These are phyloP conservation scores for Drosophila serrata DNA, from an alignment of 1,140 invertebrate genomes.

Conservation along the genomic window DNA sequence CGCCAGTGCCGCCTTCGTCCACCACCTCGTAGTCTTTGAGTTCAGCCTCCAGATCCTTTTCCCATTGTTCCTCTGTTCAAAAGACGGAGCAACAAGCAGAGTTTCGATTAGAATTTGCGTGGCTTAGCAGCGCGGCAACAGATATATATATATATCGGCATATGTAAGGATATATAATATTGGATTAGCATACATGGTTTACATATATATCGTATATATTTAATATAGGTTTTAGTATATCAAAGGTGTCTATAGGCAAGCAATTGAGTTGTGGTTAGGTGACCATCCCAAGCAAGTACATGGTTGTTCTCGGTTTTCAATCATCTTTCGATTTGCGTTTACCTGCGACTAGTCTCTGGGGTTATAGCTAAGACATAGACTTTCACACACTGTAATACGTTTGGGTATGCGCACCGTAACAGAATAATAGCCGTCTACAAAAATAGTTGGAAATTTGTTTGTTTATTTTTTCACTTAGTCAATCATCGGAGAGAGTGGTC, in stretches of 20 bases:
- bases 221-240: constrained; percentile 41
- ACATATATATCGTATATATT: constrained; percentile 50
- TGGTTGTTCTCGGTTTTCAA: constrained; percentile 50
- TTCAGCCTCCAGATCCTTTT: constrained; percentile 96
- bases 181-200: constrained; percentile 60
- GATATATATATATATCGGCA: constrained; percentile 29
- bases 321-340: constrained; percentile 36
- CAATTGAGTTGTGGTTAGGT: constrained; percentile 51
- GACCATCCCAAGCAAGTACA: constrained; percentile 71
- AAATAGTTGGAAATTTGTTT: constrained; percentile 59
- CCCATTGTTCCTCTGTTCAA: constrained; percentile 94
- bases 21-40: constrained; percentile 97
- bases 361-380: constrained; percentile 76
- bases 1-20: constrained; percentile 85
- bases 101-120: constrained; percentile 63
- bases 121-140: constrained; percentile 50
- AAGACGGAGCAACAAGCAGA: constrained; percentile 43
- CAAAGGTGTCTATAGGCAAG: constrained; percentile 61
- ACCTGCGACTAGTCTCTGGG: constrained; percentile 64
- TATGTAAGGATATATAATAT: constrained; percentile 29
- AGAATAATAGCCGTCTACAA: constrained; percentile 81
- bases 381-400: constrained; percentile 81
- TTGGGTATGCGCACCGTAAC: constrained; percentile 82
- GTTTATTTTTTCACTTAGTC: constrained; percentile 50
- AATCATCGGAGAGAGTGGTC: constrained; percentile 18